phyloP scores from a whole-genome alignment of 2,113 vertebrate species.

The Zosterops pallidus region DNA sequence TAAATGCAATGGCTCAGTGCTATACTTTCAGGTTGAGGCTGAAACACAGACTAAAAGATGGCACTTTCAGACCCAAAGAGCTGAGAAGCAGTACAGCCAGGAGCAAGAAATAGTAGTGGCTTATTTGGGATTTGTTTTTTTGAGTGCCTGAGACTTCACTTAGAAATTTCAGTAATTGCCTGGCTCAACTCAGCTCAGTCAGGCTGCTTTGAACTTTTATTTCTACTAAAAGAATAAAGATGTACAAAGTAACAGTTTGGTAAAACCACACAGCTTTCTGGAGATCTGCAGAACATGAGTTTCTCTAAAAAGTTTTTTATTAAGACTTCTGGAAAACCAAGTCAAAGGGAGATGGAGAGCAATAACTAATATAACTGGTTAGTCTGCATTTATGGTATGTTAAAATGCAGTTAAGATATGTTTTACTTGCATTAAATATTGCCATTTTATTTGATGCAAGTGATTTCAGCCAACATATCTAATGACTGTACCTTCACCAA shows the following conservation, averaged over 20 bases:
- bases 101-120: background rate
- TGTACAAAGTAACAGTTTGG: background rate
- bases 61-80: background rate
- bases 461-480: conserved; percentile 46
- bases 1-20: background rate
- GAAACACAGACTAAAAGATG: background rate
- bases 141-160: background rate
- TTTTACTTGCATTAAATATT: conserved; percentile 68
- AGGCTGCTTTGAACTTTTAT: background rate
- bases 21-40: background rate
- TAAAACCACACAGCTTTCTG: background rate
- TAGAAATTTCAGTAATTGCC: background rate
- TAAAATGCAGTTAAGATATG: conserved; percentile 48
- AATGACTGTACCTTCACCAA: conserved; percentile 50
- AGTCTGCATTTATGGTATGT: conserved; percentile 1
- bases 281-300: background rate
- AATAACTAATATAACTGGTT: conserved; percentile 19
- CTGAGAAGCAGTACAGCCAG: background rate
- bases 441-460: conserved; percentile 62
- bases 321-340: conserved; percentile 18
- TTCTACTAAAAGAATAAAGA: background rate
- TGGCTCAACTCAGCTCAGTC: background rate
- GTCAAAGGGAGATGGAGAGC: background rate
- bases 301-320: background rate
- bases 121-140: background rate